Evolutionary conservation across 2,888 invertebrate genomes (phyloP).

Genomic region (Chrysolina oricalcia): DNA sequence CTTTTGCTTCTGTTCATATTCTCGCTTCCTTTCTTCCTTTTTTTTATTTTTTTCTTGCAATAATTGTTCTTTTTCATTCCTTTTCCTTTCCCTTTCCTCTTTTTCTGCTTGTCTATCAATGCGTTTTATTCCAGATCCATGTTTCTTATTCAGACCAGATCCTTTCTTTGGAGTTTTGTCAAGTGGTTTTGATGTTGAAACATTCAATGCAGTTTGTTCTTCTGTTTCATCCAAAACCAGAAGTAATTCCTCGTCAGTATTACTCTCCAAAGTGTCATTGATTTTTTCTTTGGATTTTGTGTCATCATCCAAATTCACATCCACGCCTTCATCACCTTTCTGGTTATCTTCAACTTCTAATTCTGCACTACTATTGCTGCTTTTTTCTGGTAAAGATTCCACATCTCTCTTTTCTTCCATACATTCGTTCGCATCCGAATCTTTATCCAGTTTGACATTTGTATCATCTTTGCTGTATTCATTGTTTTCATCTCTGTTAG

Average conservation of each 20-base stretch:
- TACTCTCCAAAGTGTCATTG: background rate
- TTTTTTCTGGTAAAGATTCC: background rate
- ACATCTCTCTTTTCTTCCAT: background rate
- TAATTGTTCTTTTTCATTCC: slow-evolving; percentile 73
- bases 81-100: slow-evolving; percentile 67
- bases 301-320: background rate
- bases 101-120: slow-evolving; percentile 69
- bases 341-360: background rate
- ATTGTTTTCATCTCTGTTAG: background rate
- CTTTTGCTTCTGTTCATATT: slow-evolving; percentile 70
- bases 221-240: slow-evolving; percentile 10
- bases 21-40: slow-evolving; percentile 62
- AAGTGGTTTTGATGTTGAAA: slow-evolving; percentile 5
- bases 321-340: background rate
- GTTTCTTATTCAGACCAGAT: slow-evolving; percentile 71
- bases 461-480: background rate
- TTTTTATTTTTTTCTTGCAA: slow-evolving; percentile 71
- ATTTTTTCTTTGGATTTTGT: slow-evolving; percentile 6
- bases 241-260: background rate
- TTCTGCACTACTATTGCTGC: background rate
- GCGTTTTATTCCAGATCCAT: slow-evolving; percentile 63
- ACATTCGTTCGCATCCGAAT: background rate
- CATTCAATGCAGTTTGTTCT: slow-evolving; percentile 39
- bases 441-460: slow-evolving; percentile 12
- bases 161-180: slow-evolving; percentile 66